Percentiles rank a stretch among this genome's conserved stretches.
These are phyloP conservation scores for Palythoa caribaeorum DNA, from an alignment of 92 coral and sea anemone species.

Conservation along the genomic window DNA sequence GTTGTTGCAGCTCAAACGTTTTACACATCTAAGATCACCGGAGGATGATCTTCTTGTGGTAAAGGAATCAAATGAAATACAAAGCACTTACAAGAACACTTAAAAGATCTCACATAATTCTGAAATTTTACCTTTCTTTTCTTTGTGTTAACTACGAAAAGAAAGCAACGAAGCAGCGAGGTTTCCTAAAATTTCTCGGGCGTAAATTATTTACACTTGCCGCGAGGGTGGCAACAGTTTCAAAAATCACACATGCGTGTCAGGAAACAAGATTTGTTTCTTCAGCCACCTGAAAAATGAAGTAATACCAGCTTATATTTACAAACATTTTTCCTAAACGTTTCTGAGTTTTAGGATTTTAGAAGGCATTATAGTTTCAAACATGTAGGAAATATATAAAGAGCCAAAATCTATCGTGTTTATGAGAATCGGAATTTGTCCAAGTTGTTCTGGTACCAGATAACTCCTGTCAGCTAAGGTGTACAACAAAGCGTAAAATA, in stretches of 20 bases:
- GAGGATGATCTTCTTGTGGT: not conserved
- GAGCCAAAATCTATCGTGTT: not conserved
- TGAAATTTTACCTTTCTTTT: constrained; percentile 29
- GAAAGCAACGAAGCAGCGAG: constrained; percentile 38
- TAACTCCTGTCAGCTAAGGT: not conserved
- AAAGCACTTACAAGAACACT: not conserved
- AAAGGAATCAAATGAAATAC: not conserved
- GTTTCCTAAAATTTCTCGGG: constrained; percentile 17
- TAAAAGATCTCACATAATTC: not conserved
- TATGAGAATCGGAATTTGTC: not conserved
- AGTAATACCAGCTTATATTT: constrained; percentile 49
- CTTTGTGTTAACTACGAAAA: constrained; percentile 43
- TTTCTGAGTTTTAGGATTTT: not conserved
- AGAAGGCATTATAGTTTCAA: not conserved
- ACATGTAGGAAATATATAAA: not conserved
- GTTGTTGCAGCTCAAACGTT: not conserved
- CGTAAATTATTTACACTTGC: constrained; percentile 34
- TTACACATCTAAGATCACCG: not conserved
- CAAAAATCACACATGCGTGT: constrained; percentile 42
- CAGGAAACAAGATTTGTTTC: not conserved
- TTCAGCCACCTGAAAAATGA: constrained; percentile 36
- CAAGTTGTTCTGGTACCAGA: not conserved
- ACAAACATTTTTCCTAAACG: constrained; percentile 26
- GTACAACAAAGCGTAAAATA: not conserved
- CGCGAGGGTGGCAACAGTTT: constrained; percentile 42